Conservation (phyloP, 1,140 invertebrate genomes). For the Cotesia typhae region DNA sequence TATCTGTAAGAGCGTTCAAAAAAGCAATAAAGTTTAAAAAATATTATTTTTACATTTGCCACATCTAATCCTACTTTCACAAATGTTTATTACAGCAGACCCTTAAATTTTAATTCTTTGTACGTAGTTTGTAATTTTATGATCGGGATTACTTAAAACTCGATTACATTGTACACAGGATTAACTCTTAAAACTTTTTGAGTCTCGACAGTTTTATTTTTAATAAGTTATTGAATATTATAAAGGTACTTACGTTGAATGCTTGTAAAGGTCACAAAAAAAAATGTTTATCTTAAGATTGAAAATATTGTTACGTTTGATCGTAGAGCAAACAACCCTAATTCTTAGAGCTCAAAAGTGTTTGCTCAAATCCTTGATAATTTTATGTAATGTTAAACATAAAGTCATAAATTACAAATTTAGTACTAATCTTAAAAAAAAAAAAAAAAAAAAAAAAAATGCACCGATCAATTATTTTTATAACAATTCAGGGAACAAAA, state of each 20-base stretch:
- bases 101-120: slow-evolving; percentile 1
- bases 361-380: too few species aligned
- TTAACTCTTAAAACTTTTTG: slow-evolving; percentile 43
- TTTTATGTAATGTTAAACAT: too few species aligned
- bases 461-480: too few species aligned
- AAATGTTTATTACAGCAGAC: slow-evolving; percentile 38
- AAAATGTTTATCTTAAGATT: too few species aligned
- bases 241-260: background rate
- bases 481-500: too few species aligned
- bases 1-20: background rate
- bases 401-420: too few species aligned
- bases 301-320: too few species aligned
- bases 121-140: slow-evolving; percentile 26
- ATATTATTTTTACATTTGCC: slow-evolving; percentile 9
- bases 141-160: slow-evolving; percentile 44
- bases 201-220: slow-evolving; percentile 47
- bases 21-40: slow-evolving; percentile 8
- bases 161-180: slow-evolving; percentile 45
- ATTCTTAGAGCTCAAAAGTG: too few species aligned
- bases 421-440: too few species aligned
- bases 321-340: too few species aligned
- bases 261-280: background rate
- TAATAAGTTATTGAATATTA: too few species aligned
- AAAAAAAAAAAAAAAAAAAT: too few species aligned
- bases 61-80: background rate